Evolutionary conservation across 2,797 vertebrate species (phyloP).

Genomic region (Tarsius wallacei): DNA sequence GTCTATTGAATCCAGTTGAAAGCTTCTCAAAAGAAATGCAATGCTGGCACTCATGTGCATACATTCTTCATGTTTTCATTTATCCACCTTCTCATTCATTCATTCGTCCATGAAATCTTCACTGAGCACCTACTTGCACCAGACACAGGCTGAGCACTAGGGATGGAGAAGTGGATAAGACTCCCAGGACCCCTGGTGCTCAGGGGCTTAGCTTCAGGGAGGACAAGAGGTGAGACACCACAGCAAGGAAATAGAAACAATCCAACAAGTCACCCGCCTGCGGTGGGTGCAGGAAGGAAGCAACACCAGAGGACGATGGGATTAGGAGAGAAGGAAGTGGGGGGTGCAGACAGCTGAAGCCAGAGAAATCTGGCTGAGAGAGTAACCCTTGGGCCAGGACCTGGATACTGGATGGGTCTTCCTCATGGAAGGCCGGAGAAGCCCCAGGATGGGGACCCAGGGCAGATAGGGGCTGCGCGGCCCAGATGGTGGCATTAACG

Average conservation of each 20-base stretch:
- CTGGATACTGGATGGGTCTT: background rate
- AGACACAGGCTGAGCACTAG: background rate
- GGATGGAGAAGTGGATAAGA: background rate
- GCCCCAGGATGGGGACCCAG: background rate
- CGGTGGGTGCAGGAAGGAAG: background rate
- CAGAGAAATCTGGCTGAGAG: background rate
- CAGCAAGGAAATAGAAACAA: constrained; percentile 39
- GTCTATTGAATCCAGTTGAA: background rate
- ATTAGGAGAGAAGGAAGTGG: constrained; percentile 10
- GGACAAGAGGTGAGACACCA: background rate
- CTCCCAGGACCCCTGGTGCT: background rate
- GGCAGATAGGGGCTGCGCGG: too few relatives aligned
- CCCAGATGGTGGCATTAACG: background rate
- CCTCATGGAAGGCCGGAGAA: background rate
- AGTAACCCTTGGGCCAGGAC: background rate
- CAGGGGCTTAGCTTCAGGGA: background rate
- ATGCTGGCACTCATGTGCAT: background rate
- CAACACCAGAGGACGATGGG: constrained; percentile 12
- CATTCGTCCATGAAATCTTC: background rate
- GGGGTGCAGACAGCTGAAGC: constrained; percentile 2
- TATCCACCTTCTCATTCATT: background rate
- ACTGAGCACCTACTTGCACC: background rate
- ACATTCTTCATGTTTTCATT: background rate
- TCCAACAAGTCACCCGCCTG: background rate
- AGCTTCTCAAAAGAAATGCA: constrained; percentile 15